phyloP scores from a whole-genome alignment of 2,888 invertebrate genomes.

The Melinaea marsaeus region DNA sequence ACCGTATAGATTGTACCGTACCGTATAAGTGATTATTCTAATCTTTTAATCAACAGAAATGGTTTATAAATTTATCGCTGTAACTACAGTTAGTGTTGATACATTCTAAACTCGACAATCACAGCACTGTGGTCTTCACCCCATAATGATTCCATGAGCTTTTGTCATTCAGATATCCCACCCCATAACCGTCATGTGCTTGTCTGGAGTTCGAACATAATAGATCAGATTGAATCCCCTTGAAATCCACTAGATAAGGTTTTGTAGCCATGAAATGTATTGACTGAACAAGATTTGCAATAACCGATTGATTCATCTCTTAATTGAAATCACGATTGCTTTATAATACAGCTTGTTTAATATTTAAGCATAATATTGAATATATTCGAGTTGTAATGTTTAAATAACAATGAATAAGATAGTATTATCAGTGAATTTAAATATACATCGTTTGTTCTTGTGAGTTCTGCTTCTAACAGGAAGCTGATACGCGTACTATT shows the following conservation, averaged over 20 bases:
- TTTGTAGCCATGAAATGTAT: slow-evolving; percentile 3
- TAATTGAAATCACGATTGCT: slow-evolving; percentile 41
- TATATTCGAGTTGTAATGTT: background rate
- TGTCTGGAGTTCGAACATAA: background rate
- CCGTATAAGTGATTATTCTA: no score
- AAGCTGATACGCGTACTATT: background rate
- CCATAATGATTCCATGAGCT: no score
- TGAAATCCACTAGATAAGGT: background rate
- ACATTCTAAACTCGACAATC: no score
- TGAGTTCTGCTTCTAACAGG: background rate
- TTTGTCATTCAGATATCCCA: no score
- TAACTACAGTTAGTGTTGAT: no score
- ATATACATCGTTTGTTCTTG: slow-evolving; percentile 8
- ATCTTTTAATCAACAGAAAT: no score
- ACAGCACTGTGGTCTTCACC: no score
- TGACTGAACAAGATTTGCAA: slow-evolving; percentile 12
- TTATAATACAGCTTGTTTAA: background rate
- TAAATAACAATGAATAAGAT: slow-evolving; percentile 3
- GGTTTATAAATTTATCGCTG: no score
- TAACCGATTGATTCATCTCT: slow-evolving; percentile 27
- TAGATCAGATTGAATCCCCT: background rate
- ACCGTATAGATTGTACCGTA: no score
- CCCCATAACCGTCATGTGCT: background rate
- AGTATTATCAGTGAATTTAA: slow-evolving; percentile 12
- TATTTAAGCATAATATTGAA: background rate